Base-by-base conservation (phyloP, 2,888 invertebrate species). In the Callinectes sapidus region DNA sequence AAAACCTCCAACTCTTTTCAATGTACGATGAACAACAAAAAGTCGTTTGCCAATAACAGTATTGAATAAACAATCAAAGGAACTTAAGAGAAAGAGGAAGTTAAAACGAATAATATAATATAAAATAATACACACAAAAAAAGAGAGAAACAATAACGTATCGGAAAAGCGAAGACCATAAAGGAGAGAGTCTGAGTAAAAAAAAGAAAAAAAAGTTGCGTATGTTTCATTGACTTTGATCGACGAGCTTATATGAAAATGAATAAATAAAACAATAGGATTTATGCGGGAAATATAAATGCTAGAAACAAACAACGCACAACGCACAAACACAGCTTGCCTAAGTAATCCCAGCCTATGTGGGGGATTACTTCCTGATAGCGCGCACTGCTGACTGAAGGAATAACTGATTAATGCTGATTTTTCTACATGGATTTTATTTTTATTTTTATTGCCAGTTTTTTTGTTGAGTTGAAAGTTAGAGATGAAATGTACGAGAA, bases 321-420 rank as follows among this genome's bases (percentile, higher is more conserved):
- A 81, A 35, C 81, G n/a, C 71, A 77, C 71, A 77, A 6, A 77
- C 28, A 77, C 71, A 77, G 71, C 23, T n/a, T 23, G n/a, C 71
- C 71, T 71, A 71, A 71, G 71, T 71, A 71, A 71, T 71, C 71
- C 71, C 71, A 28, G 71, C 71, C 71, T 71, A 28, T 71, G 71
- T 71, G 71, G 71, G n/a, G 71, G 71, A 71, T 71, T 71, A 71
- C 28, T 71, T n/a, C 71, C 71, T 71, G 71, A 71, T 71, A 71
- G 71, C n/a, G n/a, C 28, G 23, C n/a, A 71, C 71, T 13, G 8
- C n/a, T 71, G n/a, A 71, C 71, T 28, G n/a, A 71, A 71, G 71
- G 71, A 71, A 71, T 71, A 71, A 71, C 71, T 71, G 71, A 71
- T 71, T n/a, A n/a, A 10, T 5, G 13, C 1, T 8, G 71, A 28